A percentile compares a stretch with the other conserved stretches of the same genome.
Conservation (phyloP, 1,140 invertebrate species). For the Coptotermes formosanus region DNA sequence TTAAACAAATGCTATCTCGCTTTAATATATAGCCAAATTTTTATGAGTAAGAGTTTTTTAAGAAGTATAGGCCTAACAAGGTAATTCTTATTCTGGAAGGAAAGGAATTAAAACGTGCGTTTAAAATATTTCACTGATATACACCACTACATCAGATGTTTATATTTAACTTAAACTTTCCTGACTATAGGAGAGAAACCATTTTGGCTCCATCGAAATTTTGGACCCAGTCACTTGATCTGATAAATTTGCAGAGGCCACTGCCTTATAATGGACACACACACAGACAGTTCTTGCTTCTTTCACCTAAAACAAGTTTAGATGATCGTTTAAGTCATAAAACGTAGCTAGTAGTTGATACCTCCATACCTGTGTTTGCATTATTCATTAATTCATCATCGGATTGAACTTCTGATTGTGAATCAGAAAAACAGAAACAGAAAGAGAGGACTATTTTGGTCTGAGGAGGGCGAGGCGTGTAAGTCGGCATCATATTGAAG, state of each 20-base stretch:
- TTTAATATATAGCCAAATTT: too few species aligned
- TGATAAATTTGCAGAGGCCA: neutral
- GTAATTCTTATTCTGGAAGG: too few species aligned
- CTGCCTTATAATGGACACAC: neutral
- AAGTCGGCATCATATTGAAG: neutral
- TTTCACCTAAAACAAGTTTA: neutral
- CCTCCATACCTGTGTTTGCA: neutral
- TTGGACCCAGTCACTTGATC: neutral
- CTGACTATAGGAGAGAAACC: neutral
- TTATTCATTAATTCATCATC: neutral
- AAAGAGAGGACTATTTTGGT: neutral
- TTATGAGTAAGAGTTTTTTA: too few species aligned
- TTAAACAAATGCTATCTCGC: too few species aligned
- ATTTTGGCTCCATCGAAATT: too few species aligned
- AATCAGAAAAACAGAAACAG: neutral
- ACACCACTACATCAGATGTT: neutral
- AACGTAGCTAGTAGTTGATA: neutral
- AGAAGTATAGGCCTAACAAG: too few species aligned
- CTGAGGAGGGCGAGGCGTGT: neutral
- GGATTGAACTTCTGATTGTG: neutral
- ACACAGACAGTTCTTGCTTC: neutral
- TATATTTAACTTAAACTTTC: neutral
- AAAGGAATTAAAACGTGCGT: too few species aligned
- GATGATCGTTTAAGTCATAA: neutral
- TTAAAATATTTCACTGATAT: too few species aligned